Evolutionary conservation across 2,888 invertebrate genomes (phyloP), one percentile per base, ranked within the genome.

Genomic region (Hecatera dysodea): DNA sequence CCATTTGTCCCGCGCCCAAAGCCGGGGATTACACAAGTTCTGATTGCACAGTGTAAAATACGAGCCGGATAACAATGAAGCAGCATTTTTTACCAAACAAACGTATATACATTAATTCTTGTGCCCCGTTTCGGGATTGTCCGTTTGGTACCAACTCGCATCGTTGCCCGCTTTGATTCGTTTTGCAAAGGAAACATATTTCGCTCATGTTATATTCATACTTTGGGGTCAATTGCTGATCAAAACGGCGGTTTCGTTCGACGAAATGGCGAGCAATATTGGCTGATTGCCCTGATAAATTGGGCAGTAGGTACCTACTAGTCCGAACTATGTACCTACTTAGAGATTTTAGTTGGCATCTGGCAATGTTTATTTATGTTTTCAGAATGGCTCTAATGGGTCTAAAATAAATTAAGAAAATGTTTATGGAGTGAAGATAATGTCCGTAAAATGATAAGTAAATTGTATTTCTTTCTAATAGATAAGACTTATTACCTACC

Each of bases 121-220:
- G 67, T 75, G 27, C 11, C 27, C 27, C 29, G 48, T 56, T 70
- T 63, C 65, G 73, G 69, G 61, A 71, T 69, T 64, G 68, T 17
- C 63, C 53, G 64, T 79, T 74, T 53, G 24, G 42, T 60, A 62
- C 46, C 36, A 69, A 61, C 68, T 72, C 81, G 71, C 69, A 67
- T 75, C 76, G 67, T 39, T 67, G 46, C 36, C 39, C 55, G 67
- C 62, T 75, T 67, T 80, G 81, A 75, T 76, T 75, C 64, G 70
- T 67, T 55, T 75, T 80, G 76, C 44, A 72, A 72, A 69, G 69
- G 69, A 63, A 69, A 72, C 53, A 80, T 75, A 80, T 83, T 75
- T 67, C 50, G 57, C 68, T 81, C 81, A 81, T 83, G 83, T 83
- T 67, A 80, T 75, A 83, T 83, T 83, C 81, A 81, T 83, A 72